Evolutionary conservation across 2,888 invertebrate genomes (phyloP), one percentile per base, ranked within the genome.

Genomic region (Eulithis testata): DNA sequence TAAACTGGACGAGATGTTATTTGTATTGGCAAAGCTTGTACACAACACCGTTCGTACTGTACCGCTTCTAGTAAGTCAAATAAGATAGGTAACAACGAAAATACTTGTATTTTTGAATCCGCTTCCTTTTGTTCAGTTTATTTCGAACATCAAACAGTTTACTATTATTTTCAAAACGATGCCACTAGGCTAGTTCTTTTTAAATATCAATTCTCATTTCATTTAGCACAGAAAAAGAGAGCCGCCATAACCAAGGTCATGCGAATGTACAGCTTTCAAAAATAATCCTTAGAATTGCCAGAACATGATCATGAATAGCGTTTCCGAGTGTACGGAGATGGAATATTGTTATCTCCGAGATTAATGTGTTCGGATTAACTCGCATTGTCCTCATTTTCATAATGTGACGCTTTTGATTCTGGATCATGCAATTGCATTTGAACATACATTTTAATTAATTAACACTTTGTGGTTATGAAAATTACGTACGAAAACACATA

Each of bases 361-460:
- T 68, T 57, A 59, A 60, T 65, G 60, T 63, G 63, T 59, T 65
- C 47, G 61, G 47, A 68, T 58, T 68, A 68, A 55, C 58, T 60
- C 54, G n/a, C 59, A 59, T 63, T 68, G 52, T 61, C 63, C 57
- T 52, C 63, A 64, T 69, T 70, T 60, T 58, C 63, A 68, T 67
- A 62, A 65, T 65, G 60, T 53, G 49, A 60, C 58, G 60, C 49
- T 62, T 57, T 36, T 60, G 55, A 59, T 58, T 47, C 37, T 49
- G 63, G 54, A 55, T 51, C 51, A 31, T 59, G 55, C 59, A 59
- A 66, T 62, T 63, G 51, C 36, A 47, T 63, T 58, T 58, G 27
- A 59, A 56, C 54, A 45, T 58, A 3, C 21, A 58, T 50, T 62
- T 11, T 66, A 45, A 66, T 59, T 45, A 43, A 58, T 37, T 45